Evolutionary conservation across 2,797 vertebrate genomes (phyloP), one percentile per base, ranked within the genome.

Genomic region (Acipenser transmontanus): DNA sequence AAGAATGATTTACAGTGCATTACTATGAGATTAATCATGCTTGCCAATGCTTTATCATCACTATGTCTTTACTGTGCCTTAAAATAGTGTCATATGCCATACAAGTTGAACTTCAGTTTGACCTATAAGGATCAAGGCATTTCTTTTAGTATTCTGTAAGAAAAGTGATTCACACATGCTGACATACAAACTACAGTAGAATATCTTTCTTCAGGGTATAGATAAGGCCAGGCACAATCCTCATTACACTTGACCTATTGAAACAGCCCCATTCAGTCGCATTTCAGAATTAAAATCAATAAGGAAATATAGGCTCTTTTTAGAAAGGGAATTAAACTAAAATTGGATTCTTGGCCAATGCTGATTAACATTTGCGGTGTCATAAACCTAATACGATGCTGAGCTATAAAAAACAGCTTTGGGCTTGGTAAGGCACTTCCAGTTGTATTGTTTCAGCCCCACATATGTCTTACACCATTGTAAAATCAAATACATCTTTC

Each of bases 221-320:
- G 56, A 34, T 50, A 65, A 47, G 20, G 48, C 10, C 8, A 56
- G 49, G 49, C 49, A 64, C 49, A 50, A 56, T 61, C 68, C 63
- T 54, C 63, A 65, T 57, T 50, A 57, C 63, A 49, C 52, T 64
- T 63, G 63, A 69, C 63, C 68, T 61, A 61, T 56, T 61, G 68
- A 65, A 61, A 63, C 63, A 48, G 5, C 9, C 10, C 50, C 50
- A 51, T 17, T 59, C 57, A 59, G 49, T 52, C 47, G 11, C 63
- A 61, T 69, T 56, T 61, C 63, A 60, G 56, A 69, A 69, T 69
- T 65, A 65, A 69, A 69, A 69, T 69, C 68, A 69, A 65, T 69
- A 65, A 7, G 63, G 63, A 69, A 69, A 69, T 47, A n/a, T n/a
- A 49, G 63, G 47, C 63, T 14, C 62, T 64, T 14, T 60, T 61